Base-by-base conservation (phyloP, 1,140 invertebrate genomes). In the Caenorhabditis inopinata region DNA sequence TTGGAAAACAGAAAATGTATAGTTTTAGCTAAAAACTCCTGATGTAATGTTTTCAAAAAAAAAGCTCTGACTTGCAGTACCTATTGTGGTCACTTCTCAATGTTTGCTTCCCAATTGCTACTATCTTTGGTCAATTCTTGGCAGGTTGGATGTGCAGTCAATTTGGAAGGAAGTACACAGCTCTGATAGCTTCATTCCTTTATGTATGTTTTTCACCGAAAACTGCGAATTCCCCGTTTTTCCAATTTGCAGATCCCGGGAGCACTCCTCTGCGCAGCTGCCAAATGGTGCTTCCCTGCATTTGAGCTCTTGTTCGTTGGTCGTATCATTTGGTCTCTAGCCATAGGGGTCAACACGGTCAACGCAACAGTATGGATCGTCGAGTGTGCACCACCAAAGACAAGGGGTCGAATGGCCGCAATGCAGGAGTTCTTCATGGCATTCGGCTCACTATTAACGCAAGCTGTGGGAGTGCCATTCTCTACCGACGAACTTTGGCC, bases 381-480 rank as follows among this genome's bases (percentile, higher is more conserved):
- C 14, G 83, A 83, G 58, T 82, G 81, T 35, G 83, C 83, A 2
- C 81, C 83, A 29, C 73, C 82, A 14, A 47, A 77, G 18, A 76
- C 78, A 18, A 12, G 83, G 7, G 83, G 83, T 48, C 47, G 83
- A 35, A 83, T 83, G 83, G 83, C 83, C 12, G 82, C 81, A 4
- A 83, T 83, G 82, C 83, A 83, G 35, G 83, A 83, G 68, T 76
- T 83, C 68, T 83, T 83, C 53, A 83, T 83, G 83, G 82, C 81
- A 27, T 32, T 80, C 14, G 81, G 83, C 1, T 81, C 79, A 38
- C 78, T 83, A 5, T 38, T 83, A 23, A 83, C 82, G 6, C 83
- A 83, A 38, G 68, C 83, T 6, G 29, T 83, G 23, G 83, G 83
- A 12, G 78, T 83, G 1, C 83, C 83, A 5, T 83, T 83, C 49